A percentile compares a stretch with the other conserved stretches of the same genome.
phyloP scores from a whole-genome alignment of 2,797 vertebrate genomes.

The Aphelocoma californica region DNA sequence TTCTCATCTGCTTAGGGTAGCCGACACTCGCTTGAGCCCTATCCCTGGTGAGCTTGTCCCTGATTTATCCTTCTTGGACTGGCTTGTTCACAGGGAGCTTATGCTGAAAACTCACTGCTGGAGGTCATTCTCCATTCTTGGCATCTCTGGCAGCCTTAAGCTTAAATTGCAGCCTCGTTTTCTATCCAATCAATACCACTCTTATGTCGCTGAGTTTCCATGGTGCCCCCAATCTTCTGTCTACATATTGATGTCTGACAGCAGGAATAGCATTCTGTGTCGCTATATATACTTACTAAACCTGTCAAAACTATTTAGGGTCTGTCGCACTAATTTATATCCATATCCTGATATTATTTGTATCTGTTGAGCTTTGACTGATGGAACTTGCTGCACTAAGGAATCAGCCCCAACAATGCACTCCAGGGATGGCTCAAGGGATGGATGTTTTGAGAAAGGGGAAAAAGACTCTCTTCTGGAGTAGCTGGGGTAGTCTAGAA shows the following conservation, averaged over 20 bases:
- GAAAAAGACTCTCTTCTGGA: conserved; percentile 44
- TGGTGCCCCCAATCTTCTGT: conserved; percentile 53
- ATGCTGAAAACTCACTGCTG: conserved; percentile 41
- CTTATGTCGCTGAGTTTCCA: conserved; percentile 45
- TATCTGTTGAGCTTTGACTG: conserved; percentile 57
- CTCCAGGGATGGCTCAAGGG: conserved; percentile 35
- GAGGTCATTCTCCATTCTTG: conserved; percentile 62
- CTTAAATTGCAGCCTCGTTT: conserved; percentile 43
- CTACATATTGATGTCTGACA: conserved; percentile 60
- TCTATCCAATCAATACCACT: conserved; percentile 43
- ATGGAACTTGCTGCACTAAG: conserved; percentile 26
- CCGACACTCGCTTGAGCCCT: conserved; percentile 35
- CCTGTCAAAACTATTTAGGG: conserved; percentile 54
- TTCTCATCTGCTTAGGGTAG: conserved; percentile 49
- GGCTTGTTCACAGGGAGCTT: conserved; percentile 59
- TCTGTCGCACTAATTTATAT: conserved; percentile 66
- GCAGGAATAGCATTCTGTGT: conserved; percentile 46
- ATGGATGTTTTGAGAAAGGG: conserved; percentile 24
- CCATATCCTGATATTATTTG: conserved; percentile 70
- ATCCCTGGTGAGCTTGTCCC: conserved; percentile 48
- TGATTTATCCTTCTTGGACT: conserved; percentile 62
- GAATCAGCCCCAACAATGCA: conserved; percentile 18
- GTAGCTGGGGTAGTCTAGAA: conserved; percentile 51
- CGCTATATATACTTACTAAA: conserved; percentile 52
- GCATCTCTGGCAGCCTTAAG: conserved; percentile 36